A percentile compares a stretch with the other conserved stretches of the same genome.
Conservation (phyloP, 2,888 invertebrate genomes). For the Trachelus stipa region DNA sequence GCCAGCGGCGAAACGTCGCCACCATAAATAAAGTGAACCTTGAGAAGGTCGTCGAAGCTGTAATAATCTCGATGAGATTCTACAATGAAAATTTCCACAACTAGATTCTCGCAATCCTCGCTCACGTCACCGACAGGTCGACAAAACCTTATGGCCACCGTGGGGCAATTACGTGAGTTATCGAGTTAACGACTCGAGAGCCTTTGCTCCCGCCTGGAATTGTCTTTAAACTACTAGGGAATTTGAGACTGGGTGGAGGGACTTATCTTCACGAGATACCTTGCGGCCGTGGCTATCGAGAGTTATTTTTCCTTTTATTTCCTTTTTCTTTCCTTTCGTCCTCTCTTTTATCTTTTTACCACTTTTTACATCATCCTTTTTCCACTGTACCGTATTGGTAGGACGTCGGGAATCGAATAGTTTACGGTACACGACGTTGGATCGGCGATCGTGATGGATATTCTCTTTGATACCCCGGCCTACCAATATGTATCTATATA, state of each 20-base stretch:
- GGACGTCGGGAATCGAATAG: background rate
- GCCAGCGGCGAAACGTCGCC: background rate
- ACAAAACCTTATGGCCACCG: background rate
- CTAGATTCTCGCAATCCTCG: background rate
- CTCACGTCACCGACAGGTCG: background rate
- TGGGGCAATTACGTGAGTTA: background rate
- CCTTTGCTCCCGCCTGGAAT: background rate
- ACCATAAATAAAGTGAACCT: background rate
- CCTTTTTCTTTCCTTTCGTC: background rate
- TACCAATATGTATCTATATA: background rate
- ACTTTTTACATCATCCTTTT: background rate
- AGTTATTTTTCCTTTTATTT: background rate
- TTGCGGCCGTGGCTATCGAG: background rate
- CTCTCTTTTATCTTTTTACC: background rate
- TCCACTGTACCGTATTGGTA: background rate
- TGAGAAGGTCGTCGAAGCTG: background rate
- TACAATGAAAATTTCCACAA: background rate
- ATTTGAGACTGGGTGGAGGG: background rate
- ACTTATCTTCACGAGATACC: background rate
- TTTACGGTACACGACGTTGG: background rate
- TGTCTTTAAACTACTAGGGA: background rate
- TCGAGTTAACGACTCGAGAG: background rate
- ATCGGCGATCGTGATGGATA: background rate
- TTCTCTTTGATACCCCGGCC: background rate
- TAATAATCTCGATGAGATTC: background rate